Percentiles rank a stretch among this genome's conserved stretches.
These are phyloP conservation scores for Thomomys bottae DNA, from an alignment of 2,113 vertebrate species.

Conservation along the genomic window DNA sequence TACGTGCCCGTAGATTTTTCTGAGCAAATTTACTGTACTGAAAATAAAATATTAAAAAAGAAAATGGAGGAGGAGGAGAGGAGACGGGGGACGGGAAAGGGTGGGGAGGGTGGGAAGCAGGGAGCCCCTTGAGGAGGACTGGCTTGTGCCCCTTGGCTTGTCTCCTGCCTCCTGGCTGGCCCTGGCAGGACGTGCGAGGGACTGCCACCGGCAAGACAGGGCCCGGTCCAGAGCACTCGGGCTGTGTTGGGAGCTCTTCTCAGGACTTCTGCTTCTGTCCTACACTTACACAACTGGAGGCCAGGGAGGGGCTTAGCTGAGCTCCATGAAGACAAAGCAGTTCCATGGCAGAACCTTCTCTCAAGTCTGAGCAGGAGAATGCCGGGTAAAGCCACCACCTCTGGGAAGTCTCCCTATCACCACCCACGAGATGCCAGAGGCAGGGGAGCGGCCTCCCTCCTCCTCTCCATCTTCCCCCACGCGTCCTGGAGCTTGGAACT, in stretches of 20 bases:
- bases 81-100: too few relatives aligned
- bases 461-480: constrained; percentile 74
- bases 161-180: background rate
- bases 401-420: constrained; percentile 31
- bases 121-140: background rate
- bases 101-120: background rate
- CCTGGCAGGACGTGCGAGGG: background rate
- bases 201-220: background rate
- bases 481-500: constrained; percentile 83
- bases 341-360: background rate
- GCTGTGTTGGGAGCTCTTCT: background rate
- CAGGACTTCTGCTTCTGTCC: constrained; percentile 1
- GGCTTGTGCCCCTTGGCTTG: rapidly evolving
- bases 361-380: background rate
- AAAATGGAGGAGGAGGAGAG: too few relatives aligned
- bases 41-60: too few relatives aligned
- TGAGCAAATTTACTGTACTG: too few relatives aligned
- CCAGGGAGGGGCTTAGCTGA: background rate
- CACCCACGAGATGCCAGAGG: constrained; percentile 47
- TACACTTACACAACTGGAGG: background rate
- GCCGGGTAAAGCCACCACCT: constrained; percentile 9
- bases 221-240: background rate
- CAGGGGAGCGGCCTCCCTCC: constrained; percentile 63
- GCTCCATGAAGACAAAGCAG: constrained; percentile 10
- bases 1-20: too few relatives aligned